These are phyloP conservation scores for Myodes glareolus DNA, from an alignment of 2,113 vertebrate species.

Conservation along the genomic window DNA sequence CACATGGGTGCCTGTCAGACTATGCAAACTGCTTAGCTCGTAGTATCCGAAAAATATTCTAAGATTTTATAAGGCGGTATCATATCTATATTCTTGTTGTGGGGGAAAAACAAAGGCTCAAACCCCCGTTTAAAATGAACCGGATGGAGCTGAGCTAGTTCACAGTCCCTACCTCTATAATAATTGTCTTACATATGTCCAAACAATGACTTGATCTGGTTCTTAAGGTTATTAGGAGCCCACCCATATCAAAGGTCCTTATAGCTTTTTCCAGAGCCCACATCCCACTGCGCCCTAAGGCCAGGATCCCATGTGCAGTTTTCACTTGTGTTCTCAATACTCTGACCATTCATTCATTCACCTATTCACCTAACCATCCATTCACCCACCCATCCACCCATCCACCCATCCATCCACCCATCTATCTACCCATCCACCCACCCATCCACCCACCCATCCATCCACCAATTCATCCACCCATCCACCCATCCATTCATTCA, in stretches of 20 bases:
- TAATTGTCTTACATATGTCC: fast-evolving
- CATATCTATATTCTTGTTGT: not conserved
- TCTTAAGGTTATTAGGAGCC: not conserved
- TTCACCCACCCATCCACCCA: fast-evolving
- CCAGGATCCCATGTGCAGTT: not conserved
- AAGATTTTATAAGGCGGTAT: not conserved
- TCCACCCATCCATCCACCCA: not conserved
- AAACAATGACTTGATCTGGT: not conserved
- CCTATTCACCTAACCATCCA: too few relatives aligned
- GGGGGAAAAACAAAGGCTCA: not conserved
- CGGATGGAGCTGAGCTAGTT: not conserved
- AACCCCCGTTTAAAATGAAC: not conserved
- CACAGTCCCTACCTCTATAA: not conserved
- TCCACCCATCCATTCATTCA: not conserved
- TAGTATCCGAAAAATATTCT: not conserved
- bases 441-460: not conserved
- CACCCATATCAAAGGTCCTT: not conserved
- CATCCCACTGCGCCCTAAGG: not conserved
- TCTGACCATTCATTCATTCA: not conserved
- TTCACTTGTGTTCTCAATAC: not conserved
- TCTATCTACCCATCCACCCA: not conserved
- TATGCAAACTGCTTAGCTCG: not conserved
- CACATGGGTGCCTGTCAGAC: not conserved
- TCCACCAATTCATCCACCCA: not conserved
- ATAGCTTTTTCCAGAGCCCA: not conserved